Evolutionary conservation across 1,140 invertebrate species (phyloP), one percentile per base, ranked within the genome.

Genomic region (Popillia japonica): DNA sequence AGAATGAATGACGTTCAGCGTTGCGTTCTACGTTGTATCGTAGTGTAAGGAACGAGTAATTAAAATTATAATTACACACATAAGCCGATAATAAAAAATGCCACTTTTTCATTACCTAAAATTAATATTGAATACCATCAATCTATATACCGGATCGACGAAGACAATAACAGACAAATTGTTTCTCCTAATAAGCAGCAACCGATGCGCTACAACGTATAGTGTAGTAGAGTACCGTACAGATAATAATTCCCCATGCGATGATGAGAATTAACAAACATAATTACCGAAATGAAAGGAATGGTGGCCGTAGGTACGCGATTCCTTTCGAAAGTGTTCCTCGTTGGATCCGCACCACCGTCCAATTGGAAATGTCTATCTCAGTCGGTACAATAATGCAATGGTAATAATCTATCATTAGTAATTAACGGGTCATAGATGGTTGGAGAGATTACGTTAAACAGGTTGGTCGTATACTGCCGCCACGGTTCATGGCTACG

Each of bases 391-490:
- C 72, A 74, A 74, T 74, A 74, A 76, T 34, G 55, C 55, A 76
- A 48, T 59, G 75, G 75, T 61, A 76, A 44, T 59, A 59, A 76
- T 76, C 75, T 76, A 76, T 76, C 75, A 76, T 76, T 76, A 44
- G 75, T 76, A 76, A 76, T 76, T 76, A 76, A 76, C 75, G 42
- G 42, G 75, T 61, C 72, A 59, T 34, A 76, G 75, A 76, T 76
- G 75, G 44, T 44, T 59, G 42, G 22, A n/a, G 42, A 59, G 75
- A 76, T 76, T 76, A 61, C 55, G 75, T 44, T 76, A 76, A 76
- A 76, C 75, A 44, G 75, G 27, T 76, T 59, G 72, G 40, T 17
- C 72, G 72, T 34, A 44, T 74, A 27, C 22, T 44, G 72, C 72
- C 72, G 34, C 40, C 72, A 74, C 34, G 72, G 41, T 41, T 41